Evolutionary conservation across 2,797 vertebrate species (phyloP), one percentile per base, ranked within the genome.

Genomic region (Tauraco hartlaubi): DNA sequence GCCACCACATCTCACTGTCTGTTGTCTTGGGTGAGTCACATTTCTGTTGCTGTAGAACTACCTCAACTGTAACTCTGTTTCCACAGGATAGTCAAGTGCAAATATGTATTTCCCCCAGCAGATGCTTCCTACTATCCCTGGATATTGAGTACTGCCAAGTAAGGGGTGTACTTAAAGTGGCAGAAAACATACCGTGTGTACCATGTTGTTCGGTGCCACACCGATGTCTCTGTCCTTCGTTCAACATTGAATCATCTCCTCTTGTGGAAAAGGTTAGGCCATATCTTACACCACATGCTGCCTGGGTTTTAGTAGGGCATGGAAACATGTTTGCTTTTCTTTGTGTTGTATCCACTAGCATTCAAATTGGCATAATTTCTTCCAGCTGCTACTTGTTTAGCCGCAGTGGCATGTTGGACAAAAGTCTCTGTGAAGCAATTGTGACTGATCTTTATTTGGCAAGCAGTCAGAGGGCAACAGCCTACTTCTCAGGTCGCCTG

Each of bases 381-480:
- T 74, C 72, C 72, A 77, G 54, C 15, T 75, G 44, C 55, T 63
- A 35, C 52, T 71, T 49, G n/a, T 77, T 72, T 55, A 84, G 51
- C 56, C 44, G 46, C 69, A 51, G 39, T 58, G 62, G 35, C 37
- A 31, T 19, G n/a, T 31, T 75, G 66, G 76, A 78, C 73, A 85
- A 90, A 90, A 88, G 51, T 67, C 44, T 88, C 63, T 76, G 59
- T 94, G 71, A 90, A 90, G 80, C 90, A 94, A 75, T 43, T 88
- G 62, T 62, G 77, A 16, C 62, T 75, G 66, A 84, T 78, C 74
- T 87, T 51, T 89, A 72, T 78, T 92, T 97, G 85, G 85, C 83
- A 72, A 78, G 37, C 2, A 4, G 39, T 54, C 81, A 78, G 54
- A 78, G 63, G 39, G 58, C 49, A 63, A 54, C 31, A 46, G 23